These are phyloP conservation scores for Diacarnus erythraeanus DNA, from an alignment of 37 sponge, comb jelly and placozoan species.

Conservation along the genomic window DNA sequence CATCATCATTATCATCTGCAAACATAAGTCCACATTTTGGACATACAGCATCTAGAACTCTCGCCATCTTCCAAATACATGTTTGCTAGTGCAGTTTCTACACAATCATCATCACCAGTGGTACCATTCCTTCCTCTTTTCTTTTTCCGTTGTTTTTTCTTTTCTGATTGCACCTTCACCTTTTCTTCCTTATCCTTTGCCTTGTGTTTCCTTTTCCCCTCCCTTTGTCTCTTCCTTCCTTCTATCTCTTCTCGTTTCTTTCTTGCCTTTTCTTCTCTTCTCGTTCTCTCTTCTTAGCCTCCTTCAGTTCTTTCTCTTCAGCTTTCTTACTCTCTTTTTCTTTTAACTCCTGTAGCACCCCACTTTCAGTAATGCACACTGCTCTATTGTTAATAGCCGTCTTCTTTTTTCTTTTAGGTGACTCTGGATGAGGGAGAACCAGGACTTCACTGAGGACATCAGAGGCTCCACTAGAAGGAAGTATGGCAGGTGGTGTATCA, in stretches of 20 bases:
- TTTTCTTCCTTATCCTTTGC: background rate
- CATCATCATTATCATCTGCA: slow-evolving; percentile 8
- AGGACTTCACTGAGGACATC: slow-evolving; percentile 20
- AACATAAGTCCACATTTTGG: slow-evolving; percentile 15
- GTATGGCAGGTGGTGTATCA: background rate
- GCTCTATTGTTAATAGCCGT: slow-evolving; percentile 28
- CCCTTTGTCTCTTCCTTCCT: background rate
- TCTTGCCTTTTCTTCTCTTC: background rate
- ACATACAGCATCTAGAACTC: slow-evolving; percentile 16
- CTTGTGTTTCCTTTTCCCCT: background rate
- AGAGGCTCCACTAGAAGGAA: background rate
- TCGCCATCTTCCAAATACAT: background rate
- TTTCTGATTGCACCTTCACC: background rate
- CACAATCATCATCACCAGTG: background rate
- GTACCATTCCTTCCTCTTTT: slow-evolving; percentile 7
- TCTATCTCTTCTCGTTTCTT: background rate
- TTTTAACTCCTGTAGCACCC: background rate
- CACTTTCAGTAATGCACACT: slow-evolving; percentile 51
- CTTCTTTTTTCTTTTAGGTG: slow-evolving; percentile 25
- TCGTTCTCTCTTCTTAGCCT: background rate
- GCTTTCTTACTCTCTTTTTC: background rate
- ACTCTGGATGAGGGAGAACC: slow-evolving; percentile 23
- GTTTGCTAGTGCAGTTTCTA: background rate
- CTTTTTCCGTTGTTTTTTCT: background rate
- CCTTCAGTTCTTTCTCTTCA: background rate